phyloP scores from a whole-genome alignment of 2,113 vertebrate genomes.

The Dromaius novaehollandiae region DNA sequence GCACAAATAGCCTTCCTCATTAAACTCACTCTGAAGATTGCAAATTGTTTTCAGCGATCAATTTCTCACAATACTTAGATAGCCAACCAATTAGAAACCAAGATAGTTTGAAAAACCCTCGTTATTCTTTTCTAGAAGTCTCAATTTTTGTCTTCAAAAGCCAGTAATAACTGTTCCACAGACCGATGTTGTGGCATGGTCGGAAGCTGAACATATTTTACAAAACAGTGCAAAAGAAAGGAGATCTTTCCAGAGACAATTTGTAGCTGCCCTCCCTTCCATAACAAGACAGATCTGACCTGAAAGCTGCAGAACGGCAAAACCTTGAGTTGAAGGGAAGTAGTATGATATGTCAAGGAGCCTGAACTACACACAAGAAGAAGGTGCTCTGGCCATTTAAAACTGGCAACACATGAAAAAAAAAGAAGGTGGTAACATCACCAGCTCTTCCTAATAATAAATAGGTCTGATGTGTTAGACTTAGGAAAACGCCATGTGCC shows the following conservation, averaged over 20 bases:
- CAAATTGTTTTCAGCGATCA: neutral
- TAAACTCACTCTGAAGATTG: neutral
- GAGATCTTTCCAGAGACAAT: neutral
- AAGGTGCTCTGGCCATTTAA: neutral
- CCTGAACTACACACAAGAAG: neutral
- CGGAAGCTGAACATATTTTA: neutral
- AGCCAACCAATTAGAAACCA: neutral
- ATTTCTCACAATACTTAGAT: neutral
- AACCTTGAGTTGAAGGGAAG: neutral
- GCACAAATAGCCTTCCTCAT: neutral
- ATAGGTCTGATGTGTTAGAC: neutral
- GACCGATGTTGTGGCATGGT: neutral
- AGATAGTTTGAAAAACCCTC: neutral
- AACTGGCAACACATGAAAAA: neutral
- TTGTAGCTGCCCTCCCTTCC: neutral
- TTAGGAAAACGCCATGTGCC: neutral
- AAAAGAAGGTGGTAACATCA: neutral
- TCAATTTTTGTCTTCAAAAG: neutral
- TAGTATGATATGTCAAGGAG: neutral
- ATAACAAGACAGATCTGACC: neutral
- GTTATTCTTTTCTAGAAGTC: neutral
- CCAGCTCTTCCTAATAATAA: neutral
- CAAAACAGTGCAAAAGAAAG: neutral
- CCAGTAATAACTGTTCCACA: neutral
- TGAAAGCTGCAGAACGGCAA: neutral